Conservation (phyloP, 2,888 invertebrate species). For the Drosophila affinis region DNA sequence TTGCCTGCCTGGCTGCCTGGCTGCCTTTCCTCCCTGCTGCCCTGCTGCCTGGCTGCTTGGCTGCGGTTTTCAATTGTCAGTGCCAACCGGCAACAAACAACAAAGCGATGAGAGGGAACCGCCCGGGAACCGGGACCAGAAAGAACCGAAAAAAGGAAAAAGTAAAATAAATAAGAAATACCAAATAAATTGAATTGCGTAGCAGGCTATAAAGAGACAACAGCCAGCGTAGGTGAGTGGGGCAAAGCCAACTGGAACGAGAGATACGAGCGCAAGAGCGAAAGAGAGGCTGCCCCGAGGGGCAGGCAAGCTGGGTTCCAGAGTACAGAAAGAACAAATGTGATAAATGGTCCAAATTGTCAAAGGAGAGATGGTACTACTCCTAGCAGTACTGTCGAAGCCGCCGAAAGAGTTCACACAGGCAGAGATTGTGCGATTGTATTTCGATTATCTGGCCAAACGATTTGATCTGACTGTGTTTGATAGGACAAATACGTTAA, state of each 20-base stretch:
- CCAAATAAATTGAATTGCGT: constrained; percentile 71
- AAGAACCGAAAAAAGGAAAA: constrained; percentile 28
- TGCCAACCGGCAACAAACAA: constrained; percentile 50
- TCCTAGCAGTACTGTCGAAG: neutral
- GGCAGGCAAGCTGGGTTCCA: constrained; percentile 15
- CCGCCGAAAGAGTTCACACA: constrained; percentile 26
- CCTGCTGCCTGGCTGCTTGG: constrained; percentile 25
- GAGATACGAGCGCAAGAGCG: constrained; percentile 31
- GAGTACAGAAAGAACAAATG: constrained; percentile 34
- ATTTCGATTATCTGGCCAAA: constrained; percentile 19
- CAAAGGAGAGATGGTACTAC: constrained; percentile 11
- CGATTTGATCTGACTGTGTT: neutral
- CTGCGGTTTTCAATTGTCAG: constrained; percentile 69
- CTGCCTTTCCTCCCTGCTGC: neutral
- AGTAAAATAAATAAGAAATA: constrained; percentile 68
- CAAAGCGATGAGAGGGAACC: constrained; percentile 2
- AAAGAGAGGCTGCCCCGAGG: constrained; percentile 10
- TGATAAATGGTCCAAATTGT: constrained; percentile 61
- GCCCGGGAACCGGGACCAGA: neutral
- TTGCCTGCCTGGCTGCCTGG: constrained; percentile 18
- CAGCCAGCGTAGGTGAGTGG: constrained; percentile 63
- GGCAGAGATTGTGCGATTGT: constrained; percentile 20
- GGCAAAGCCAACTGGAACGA: constrained; percentile 43
- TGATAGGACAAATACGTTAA: constrained; percentile 10
- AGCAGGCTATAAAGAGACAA: constrained; percentile 56